Conservation (phyloP, 2,888 invertebrate genomes). For the Nephrotoma appendiculata region DNA sequence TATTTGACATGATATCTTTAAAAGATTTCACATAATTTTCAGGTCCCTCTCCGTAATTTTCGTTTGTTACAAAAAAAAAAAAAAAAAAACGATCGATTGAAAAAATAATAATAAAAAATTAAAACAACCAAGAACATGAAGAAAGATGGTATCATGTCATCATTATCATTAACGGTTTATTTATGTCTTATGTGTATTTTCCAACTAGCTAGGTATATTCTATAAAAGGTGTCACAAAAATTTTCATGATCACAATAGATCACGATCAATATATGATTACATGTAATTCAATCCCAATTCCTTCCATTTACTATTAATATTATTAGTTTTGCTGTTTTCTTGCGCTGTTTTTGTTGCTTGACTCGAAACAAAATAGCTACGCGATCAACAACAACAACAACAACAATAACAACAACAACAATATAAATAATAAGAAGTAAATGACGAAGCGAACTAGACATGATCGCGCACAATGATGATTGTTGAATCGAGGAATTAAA, state of each 20-base stretch:
- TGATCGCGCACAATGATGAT: not conserved
- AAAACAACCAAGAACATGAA: not conserved
- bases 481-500: not conserved
- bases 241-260: not conserved
- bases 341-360: not conserved
- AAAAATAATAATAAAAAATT: not conserved
- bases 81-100: not conserved
- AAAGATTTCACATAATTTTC: not conserved
- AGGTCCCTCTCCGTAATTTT: not conserved
- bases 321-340: not conserved
- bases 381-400: not conserved
- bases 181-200: not conserved
- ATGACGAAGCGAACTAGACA: not conserved
- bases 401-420: too few species aligned
- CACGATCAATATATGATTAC: not conserved
- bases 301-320: not conserved
- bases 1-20: not conserved
- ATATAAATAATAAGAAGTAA: not conserved
- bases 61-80: not conserved
- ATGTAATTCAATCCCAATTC: not conserved
- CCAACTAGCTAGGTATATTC: not conserved
- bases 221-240: not conserved
- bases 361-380: not conserved
- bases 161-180: not conserved
- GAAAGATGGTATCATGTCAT: not conserved